Conservation (phyloP, 1,140 invertebrate genomes). For the Drosophila ananassae region DNA sequence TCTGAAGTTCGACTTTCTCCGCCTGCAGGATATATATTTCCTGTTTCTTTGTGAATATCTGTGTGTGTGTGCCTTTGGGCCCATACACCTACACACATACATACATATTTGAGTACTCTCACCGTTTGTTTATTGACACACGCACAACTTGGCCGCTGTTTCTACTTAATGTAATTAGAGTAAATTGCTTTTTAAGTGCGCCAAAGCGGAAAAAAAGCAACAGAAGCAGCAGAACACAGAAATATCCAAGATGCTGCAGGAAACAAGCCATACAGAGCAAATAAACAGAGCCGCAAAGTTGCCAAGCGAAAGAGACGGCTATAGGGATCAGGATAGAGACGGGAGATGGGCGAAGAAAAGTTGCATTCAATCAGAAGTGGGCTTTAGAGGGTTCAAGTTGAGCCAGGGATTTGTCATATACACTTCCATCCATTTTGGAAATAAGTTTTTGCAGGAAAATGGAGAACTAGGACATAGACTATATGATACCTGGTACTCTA, state of each 20-base stretch:
- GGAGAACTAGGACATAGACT: too few relatives aligned
- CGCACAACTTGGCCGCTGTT: conserved; percentile 69
- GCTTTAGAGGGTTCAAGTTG: conserved; percentile 25
- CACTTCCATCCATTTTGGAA: neutral
- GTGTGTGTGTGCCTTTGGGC: neutral
- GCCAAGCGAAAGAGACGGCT: neutral
- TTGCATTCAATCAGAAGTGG: conserved; percentile 22
- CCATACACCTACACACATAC: conserved; percentile 15
- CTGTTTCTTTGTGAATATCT: neutral
- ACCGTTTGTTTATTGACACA: conserved; percentile 75
- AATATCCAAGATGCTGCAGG: conserved; percentile 32
- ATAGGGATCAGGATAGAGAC: conserved; percentile 1
- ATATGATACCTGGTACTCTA: too few relatives aligned
- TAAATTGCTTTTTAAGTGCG: conserved; percentile 82
- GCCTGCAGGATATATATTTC: neutral
- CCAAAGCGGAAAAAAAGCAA: conserved; percentile 63
- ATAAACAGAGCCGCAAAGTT: conserved; percentile 28
- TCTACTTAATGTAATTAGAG: conserved; percentile 82
- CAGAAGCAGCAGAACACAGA: conserved; percentile 1
- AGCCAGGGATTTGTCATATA: conserved; percentile 37
- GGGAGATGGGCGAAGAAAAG: conserved; percentile 20
- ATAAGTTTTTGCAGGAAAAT: neutral
- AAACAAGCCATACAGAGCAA: conserved; percentile 52
- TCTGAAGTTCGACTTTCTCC: neutral
- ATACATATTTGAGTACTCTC: conserved; percentile 41